A percentile compares a stretch with the other conserved stretches of the same genome.
Conservation (phyloP, 2,888 invertebrate genomes). For the Monoplex corrugatus region DNA sequence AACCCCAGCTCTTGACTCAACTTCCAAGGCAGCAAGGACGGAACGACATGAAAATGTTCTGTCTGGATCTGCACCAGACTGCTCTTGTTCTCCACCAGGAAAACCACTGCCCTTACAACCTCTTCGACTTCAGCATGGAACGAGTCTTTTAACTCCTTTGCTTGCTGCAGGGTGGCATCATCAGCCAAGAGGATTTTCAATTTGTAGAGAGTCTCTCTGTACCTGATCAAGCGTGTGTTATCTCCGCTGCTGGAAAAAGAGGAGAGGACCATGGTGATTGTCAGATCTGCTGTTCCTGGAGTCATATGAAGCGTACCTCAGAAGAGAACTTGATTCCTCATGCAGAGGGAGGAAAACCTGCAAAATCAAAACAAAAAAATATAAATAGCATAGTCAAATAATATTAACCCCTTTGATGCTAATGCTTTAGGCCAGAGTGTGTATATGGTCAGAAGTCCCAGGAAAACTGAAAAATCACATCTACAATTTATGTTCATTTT, state of each 20-base stretch:
- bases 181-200: not conserved
- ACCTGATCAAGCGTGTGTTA: constrained; percentile 16
- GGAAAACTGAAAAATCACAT: too few species aligned
- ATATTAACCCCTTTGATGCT: too few species aligned
- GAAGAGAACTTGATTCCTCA: not conserved
- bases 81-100: not conserved
- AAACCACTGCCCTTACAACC: not conserved
- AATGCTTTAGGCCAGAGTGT: too few species aligned
- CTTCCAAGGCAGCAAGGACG: not conserved
- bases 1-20: not conserved
- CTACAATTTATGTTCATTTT: too few species aligned
- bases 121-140: not conserved
- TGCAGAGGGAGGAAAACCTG: not conserved
- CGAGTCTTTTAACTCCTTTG: not conserved
- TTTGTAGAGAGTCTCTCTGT: constrained; percentile 24
- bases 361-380: not conserved
- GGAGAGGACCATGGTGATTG: not conserved
- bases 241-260: not conserved
- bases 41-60: not conserved
- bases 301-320: not conserved
- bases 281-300: not conserved
- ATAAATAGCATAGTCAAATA: too few species aligned
- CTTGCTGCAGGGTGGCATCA: too few species aligned
- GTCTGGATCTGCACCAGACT: not conserved
- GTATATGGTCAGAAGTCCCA: too few species aligned